Evolutionary conservation across 2,888 invertebrate genomes (phyloP).

Genomic region (Phasia obesa): DNA sequence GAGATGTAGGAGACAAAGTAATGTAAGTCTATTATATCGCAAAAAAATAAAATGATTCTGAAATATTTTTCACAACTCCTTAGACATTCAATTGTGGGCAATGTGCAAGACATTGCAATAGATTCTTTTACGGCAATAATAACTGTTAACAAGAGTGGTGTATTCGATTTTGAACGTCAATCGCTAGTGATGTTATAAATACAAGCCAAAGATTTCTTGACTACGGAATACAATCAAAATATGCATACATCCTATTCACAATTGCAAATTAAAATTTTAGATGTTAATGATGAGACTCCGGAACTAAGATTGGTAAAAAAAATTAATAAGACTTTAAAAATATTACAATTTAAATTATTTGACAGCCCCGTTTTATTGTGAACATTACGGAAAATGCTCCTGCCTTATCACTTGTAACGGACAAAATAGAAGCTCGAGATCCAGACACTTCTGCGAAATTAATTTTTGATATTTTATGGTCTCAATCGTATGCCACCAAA

Average conservation of each 20-base stretch:
- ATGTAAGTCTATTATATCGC: conserved; percentile 82
- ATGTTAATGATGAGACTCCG: conserved; percentile 90
- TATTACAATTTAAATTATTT: conserved; percentile 4
- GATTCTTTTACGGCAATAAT: conserved; percentile 85
- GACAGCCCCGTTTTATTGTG: conserved; percentile 78
- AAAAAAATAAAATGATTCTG: too few species aligned
- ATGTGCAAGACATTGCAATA: conserved; percentile 83
- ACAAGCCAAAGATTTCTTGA: conserved; percentile 83
- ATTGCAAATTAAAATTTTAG: conserved; percentile 85
- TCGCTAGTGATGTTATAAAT: conserved; percentile 84
- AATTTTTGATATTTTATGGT: conserved; percentile 85
- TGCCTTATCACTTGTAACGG: conserved; percentile 81
- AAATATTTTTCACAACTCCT: too few species aligned
- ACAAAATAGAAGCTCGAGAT: conserved; percentile 84
- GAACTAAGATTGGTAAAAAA: conserved; percentile 84
- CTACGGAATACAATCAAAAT: conserved; percentile 67
- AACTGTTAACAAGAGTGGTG: conserved; percentile 83
- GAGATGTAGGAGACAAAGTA: conserved; percentile 85
- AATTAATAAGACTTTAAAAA: background rate
- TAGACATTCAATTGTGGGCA: conserved; percentile 84
- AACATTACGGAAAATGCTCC: conserved; percentile 84
- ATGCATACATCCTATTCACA: conserved; percentile 82
- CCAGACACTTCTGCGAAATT: conserved; percentile 85
- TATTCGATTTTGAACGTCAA: conserved; percentile 86
- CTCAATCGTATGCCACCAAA: conserved; percentile 84